phyloP scores from a whole-genome alignment of 1,140 invertebrate genomes.

The Xylocopa sonorina region DNA sequence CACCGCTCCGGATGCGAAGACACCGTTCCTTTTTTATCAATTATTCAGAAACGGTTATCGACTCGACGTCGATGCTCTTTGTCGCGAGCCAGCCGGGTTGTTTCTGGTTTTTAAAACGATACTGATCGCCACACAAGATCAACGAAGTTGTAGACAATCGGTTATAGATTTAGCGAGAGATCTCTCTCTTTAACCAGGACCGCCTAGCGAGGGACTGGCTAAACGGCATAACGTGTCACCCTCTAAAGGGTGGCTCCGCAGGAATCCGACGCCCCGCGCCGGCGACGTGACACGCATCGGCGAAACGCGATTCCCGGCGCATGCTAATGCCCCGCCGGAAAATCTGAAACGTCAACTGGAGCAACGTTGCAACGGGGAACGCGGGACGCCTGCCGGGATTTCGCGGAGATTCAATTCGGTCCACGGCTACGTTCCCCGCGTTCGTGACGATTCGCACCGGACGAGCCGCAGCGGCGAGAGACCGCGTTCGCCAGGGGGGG shows the following conservation, averaged over 20 bases:
- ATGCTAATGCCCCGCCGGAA: slow-evolving; percentile 63
- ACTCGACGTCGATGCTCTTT: no score
- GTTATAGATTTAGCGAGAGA: no score
- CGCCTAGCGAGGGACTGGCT: slow-evolving; percentile 57
- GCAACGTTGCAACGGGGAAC: slow-evolving; percentile 55
- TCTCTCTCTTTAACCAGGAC: slow-evolving; percentile 38
- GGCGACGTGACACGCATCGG: slow-evolving; percentile 69
- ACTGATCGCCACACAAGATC: no score
- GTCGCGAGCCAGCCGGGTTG: no score
- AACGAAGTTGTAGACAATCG: no score
- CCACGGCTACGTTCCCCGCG: slow-evolving; percentile 37
- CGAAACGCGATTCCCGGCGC: slow-evolving; percentile 62
- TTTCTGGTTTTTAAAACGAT: no score
- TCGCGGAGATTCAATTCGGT: slow-evolving; percentile 68
- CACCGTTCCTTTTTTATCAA: no score
- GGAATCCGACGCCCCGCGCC: slow-evolving; percentile 62
- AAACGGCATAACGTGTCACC: slow-evolving; percentile 68
- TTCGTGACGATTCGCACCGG: slow-evolving; percentile 63
- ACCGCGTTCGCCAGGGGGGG: background rate
- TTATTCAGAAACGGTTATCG: no score
- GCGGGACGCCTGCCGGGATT: slow-evolving; percentile 66
- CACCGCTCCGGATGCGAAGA: no score
- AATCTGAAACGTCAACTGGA: slow-evolving; percentile 69
- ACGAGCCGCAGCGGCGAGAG: slow-evolving; percentile 7
- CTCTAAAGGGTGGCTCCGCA: slow-evolving; percentile 65